Conservation (phyloP, 2,888 invertebrate genomes). For the Torymus texanus region DNA sequence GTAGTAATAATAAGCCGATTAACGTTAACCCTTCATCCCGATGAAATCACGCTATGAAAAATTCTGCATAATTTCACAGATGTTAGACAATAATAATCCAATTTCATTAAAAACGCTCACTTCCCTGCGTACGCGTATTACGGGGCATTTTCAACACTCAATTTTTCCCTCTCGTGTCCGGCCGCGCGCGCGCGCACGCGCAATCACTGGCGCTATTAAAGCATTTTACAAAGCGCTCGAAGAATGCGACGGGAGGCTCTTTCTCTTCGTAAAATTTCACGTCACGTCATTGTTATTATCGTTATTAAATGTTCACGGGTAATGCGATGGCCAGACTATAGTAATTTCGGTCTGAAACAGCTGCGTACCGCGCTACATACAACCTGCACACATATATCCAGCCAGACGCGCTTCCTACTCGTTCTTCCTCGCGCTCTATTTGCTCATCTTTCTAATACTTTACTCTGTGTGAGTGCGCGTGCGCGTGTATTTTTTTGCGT, state of each 20-base stretch:
- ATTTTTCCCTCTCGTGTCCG: background rate
- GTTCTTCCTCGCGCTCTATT: slow-evolving; percentile 52
- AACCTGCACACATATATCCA: slow-evolving; percentile 60
- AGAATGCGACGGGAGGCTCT: slow-evolving; percentile 3
- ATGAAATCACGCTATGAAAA: background rate
- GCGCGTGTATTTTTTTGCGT: slow-evolving; percentile 12
- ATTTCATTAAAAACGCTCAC: slow-evolving; percentile 24
- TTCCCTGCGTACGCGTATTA: background rate
- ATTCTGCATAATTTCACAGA: slow-evolving; percentile 3
- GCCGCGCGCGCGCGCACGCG: background rate
- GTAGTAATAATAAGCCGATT: background rate
- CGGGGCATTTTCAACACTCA: slow-evolving; percentile 17
- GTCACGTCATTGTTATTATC: slow-evolving; percentile 62
- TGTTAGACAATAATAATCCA: background rate
- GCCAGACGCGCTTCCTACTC: too few species aligned
- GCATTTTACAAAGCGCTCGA: slow-evolving; percentile 13
- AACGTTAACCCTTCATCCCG: slow-evolving; percentile 7
- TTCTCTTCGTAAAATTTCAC: slow-evolving; percentile 55
- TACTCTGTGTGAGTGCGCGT: background rate
- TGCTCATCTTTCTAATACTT: slow-evolving; percentile 50
- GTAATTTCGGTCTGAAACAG: slow-evolving; percentile 61
- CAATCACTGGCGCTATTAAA: slow-evolving; percentile 23
- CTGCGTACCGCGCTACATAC: slow-evolving; percentile 54
- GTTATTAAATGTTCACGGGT: slow-evolving; percentile 60
- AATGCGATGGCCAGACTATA: slow-evolving; percentile 54